These are phyloP conservation scores for Triplophysa tibetana DNA, from an alignment of 2,113 vertebrate genomes.

Conservation along the genomic window DNA sequence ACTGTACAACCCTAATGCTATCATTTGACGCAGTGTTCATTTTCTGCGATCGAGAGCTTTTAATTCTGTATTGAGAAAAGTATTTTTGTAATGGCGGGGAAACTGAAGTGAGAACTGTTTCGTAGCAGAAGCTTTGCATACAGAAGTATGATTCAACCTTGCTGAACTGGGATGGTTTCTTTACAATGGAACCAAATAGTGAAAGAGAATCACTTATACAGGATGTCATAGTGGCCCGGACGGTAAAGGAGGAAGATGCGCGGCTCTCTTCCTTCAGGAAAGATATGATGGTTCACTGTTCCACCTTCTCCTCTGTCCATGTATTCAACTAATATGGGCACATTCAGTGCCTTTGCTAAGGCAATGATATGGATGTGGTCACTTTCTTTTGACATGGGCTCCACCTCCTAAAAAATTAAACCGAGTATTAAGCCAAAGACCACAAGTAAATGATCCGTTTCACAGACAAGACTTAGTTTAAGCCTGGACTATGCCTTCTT, in stretches of 20 bases:
- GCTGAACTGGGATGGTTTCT: slow-evolving; percentile 52
- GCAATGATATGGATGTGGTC: slow-evolving; percentile 98
- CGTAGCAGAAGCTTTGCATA: slow-evolving; percentile 64
- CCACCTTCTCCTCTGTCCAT: slow-evolving; percentile 93
- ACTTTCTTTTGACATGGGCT: slow-evolving; percentile 92
- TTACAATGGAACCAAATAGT: slow-evolving; percentile 26
- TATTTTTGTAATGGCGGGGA: slow-evolving; percentile 40
- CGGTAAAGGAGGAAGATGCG: slow-evolving; percentile 92
- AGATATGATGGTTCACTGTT: slow-evolving; percentile 89
- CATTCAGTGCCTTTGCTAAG: slow-evolving; percentile 86
- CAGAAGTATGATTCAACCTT: slow-evolving; percentile 64
- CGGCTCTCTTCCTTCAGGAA: slow-evolving; percentile 89
- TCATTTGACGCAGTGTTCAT: slow-evolving; percentile 68
- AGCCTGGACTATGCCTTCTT: no score
- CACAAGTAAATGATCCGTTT: neutral
- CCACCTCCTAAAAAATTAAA: slow-evolving; percentile 74
- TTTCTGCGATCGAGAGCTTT: slow-evolving; percentile 38
- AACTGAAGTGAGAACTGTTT: slow-evolving; percentile 44
- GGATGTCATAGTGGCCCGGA: slow-evolving; percentile 94
- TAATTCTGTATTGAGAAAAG: slow-evolving; percentile 54
- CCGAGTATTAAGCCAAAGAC: neutral
- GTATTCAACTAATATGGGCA: slow-evolving; percentile 92
- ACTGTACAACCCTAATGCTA: slow-evolving; percentile 81
- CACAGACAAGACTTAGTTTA: no score
- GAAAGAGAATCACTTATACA: slow-evolving; percentile 82